Conservation (phyloP, 2,113 vertebrate species). For the Sylvietta virens region DNA sequence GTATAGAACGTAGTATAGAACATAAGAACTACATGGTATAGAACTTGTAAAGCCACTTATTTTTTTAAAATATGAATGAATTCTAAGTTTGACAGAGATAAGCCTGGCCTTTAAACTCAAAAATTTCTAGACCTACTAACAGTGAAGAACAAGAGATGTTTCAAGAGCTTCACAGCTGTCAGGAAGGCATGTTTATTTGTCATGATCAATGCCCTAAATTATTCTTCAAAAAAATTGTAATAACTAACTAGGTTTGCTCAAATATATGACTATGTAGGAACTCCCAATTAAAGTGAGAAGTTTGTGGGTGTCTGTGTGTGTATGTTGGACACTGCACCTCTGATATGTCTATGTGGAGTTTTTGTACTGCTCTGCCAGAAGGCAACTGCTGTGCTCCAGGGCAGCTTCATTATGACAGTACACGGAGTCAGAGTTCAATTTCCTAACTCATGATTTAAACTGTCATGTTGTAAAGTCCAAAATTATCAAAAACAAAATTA, state of each 20-base stretch:
- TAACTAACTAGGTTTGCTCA: not conserved
- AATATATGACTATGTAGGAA: not conserved
- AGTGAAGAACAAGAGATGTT: not conserved
- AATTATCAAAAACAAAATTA: not conserved
- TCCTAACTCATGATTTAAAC: not conserved
- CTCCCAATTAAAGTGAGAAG: accelerated
- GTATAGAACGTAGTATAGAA: no score
- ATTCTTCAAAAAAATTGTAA: not conserved
- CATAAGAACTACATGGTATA: no score
- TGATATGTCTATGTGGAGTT: not conserved
- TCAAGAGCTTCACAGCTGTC: not conserved
- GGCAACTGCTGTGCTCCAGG: not conserved
- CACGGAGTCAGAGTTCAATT: not conserved
- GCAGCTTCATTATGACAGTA: not conserved
- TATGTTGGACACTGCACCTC: not conserved
- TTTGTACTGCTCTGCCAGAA: not conserved
- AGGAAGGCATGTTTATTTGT: not conserved
- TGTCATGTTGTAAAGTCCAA: not conserved
- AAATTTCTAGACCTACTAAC: not conserved
- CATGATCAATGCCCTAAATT: not conserved
- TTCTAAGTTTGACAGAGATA: not conserved
- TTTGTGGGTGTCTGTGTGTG: accelerated
- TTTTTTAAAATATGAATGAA: not conserved
- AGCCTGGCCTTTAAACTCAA: not conserved
- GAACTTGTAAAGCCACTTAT: not conserved